phyloP scores from a whole-genome alignment of 2,113 vertebrate genomes.

The Sander lucioperca region DNA sequence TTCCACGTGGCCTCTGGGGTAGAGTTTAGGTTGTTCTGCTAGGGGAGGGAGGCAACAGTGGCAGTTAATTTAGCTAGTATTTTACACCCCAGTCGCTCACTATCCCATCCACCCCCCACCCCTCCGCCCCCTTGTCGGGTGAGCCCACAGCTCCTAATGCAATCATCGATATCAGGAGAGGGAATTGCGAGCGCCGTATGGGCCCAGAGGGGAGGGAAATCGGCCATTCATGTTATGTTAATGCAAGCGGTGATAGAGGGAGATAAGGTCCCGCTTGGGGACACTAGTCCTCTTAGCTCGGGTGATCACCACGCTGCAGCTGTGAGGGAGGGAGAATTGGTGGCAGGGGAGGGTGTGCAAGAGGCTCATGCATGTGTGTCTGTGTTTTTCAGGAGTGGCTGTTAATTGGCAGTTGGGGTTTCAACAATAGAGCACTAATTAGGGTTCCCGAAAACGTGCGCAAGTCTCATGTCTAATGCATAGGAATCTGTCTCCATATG shows the following conservation, averaged over 20 bases:
- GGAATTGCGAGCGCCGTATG: conserved; percentile 23
- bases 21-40: neutral
- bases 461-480: conserved; percentile 66
- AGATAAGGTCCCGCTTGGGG: conserved; percentile 70
- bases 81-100: conserved; percentile 31
- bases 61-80: conserved; percentile 44
- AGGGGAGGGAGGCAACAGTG: neutral
- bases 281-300: conserved; percentile 36
- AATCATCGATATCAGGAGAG: conserved; percentile 66
- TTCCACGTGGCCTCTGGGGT: neutral
- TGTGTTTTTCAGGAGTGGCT: conserved; percentile 52
- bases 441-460: conserved; percentile 43
- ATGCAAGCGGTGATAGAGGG: conserved; percentile 68
- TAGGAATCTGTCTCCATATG: conserved; percentile 74
- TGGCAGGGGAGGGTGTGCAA: conserved; percentile 4
- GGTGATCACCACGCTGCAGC: conserved; percentile 70
- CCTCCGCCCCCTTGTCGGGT: neutral
- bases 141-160: conserved; percentile 41
- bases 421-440: conserved; percentile 75
- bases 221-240: conserved; percentile 77
- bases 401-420: conserved; percentile 73
- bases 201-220: conserved; percentile 60
- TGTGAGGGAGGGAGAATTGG: conserved; percentile 33
- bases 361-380: conserved; percentile 24
- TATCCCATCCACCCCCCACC: neutral